Percentiles rank a stretch among this genome's conserved stretches.
Evolutionary conservation across 1,140 invertebrate species (phyloP).

Genomic region (Dermatophagoides farinae): DNA sequence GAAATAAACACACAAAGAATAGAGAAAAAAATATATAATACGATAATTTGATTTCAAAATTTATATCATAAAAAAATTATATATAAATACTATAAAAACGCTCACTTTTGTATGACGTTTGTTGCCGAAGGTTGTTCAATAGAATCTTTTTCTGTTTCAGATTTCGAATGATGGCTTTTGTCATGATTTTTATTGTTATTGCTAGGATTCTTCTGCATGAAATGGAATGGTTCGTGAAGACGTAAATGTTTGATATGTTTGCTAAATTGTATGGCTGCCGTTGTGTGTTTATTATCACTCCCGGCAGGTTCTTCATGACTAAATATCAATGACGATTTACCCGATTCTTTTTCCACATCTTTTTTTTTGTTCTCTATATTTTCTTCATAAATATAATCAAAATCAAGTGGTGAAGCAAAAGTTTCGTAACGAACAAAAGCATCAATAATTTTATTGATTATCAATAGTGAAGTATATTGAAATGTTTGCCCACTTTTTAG

Average conservation of each 20-base stretch:
- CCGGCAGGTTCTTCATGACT: no score
- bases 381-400: neutral
- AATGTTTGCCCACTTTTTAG: constrained; percentile 36
- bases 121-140: no score
- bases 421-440: constrained; percentile 25
- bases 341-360: no score
- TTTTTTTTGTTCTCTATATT: no score
- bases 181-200: neutral
- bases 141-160: neutral
- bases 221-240: neutral
- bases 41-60: no score
- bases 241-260: neutral
- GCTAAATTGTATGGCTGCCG: neutral
- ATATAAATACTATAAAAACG: no score
- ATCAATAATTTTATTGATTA: constrained; percentile 39
- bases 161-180: neutral
- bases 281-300: no score
- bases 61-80: no score
- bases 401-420: neutral
- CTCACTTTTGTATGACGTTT: no score
- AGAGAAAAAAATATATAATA: neutral
- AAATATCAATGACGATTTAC: no score
- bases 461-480: constrained; percentile 37
- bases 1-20: neutral
- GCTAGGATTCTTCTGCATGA: neutral